Evolutionary conservation across 2,888 invertebrate species (phyloP), one percentile per base, ranked within the genome.

Genomic region (Tribolium freemani): DNA sequence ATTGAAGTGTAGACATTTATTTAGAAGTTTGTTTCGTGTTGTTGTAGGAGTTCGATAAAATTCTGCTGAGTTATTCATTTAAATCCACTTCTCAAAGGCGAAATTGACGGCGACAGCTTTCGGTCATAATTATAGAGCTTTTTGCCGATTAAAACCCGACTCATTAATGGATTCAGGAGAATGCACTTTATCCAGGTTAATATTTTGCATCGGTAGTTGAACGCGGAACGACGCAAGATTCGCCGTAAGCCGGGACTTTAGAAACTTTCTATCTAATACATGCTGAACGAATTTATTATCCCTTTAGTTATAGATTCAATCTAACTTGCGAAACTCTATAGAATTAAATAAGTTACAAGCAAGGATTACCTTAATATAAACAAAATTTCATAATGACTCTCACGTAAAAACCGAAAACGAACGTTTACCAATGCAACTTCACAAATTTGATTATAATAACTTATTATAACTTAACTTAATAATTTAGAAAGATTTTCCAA

Each of bases 221-320:
- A 51, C 56, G 16, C 16, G 67, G 61, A 60, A 60, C 54, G 60
- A 11, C 38, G 31, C 71, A 58, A 66, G 66, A 71, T 57, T 66
- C 61, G 60, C 54, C 67, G 45, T 69, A 68, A 74, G 71, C 64
- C 66, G 44, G 66, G 71, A 71, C 64, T 73, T 74, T 71, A 44
- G 56, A 71, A 76, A 74, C 66, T 74, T 76, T 74, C 63, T 68
- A 72, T 74, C 72, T 72, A 71, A 75, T 74, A 74, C 72, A 71
- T 67, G 72, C 69, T 72, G 72, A 75, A 75, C 73, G 74, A 76
- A 76, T 76, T 76, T 76, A 76, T 75, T 75, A 76, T 76, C 76
- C 76, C 69, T 76, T 76, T 76, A 73, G 76, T 76, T 75, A 76
- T 76, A 75, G 73, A 76, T 75, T 75, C 76, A 75, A 76, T 76